Evolutionary conservation across 2,797 vertebrate genomes (phyloP).

Genomic region (Astyanax mexicanus): DNA sequence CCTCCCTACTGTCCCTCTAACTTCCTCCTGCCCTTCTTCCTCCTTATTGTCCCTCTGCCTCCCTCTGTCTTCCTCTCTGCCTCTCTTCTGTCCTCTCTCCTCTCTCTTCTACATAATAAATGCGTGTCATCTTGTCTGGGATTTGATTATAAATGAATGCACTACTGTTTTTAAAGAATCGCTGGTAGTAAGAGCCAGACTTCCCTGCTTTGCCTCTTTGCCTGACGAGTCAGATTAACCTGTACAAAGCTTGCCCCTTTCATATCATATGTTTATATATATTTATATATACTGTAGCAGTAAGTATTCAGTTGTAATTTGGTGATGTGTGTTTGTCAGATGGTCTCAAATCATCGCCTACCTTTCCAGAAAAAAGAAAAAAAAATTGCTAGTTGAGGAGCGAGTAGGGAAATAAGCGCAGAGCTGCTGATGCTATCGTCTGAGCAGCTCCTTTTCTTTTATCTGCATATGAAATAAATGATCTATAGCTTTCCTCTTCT

Average conservation of each 20-base stretch:
- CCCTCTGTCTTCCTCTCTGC: too few species aligned
- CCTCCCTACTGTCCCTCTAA: conserved; percentile 43
- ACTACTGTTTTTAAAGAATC: conserved; percentile 7
- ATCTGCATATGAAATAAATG: background rate
- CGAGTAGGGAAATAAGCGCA: conserved; percentile 54
- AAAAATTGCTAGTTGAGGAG: background rate
- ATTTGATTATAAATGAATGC: conserved; percentile 17
- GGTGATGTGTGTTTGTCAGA: conserved; percentile 54
- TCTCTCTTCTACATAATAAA: conserved; percentile 57
- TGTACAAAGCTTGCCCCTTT: conserved; percentile 56
- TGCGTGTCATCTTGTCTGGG: conserved; percentile 72
- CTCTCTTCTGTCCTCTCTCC: conserved; percentile 46
- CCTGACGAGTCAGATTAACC: conserved; percentile 62
- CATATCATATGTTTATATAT: conserved; percentile 61
- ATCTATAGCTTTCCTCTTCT: conserved; percentile 18
- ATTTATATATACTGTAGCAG: too few species aligned
- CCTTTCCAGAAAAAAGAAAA: conserved; percentile 49
- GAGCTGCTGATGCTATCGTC: background rate
- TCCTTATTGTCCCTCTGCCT: conserved; percentile 42
- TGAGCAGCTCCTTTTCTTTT: conserved; percentile 2
- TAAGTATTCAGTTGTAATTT: conserved; percentile 50
- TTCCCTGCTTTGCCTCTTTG: conserved; percentile 71
- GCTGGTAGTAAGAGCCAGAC: conserved; percentile 47
- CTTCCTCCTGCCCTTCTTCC: background rate
- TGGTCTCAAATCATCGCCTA: conserved; percentile 53